phyloP scores from a whole-genome alignment of 2,888 invertebrate genomes.

The Drosophila pseudotakahashii region DNA sequence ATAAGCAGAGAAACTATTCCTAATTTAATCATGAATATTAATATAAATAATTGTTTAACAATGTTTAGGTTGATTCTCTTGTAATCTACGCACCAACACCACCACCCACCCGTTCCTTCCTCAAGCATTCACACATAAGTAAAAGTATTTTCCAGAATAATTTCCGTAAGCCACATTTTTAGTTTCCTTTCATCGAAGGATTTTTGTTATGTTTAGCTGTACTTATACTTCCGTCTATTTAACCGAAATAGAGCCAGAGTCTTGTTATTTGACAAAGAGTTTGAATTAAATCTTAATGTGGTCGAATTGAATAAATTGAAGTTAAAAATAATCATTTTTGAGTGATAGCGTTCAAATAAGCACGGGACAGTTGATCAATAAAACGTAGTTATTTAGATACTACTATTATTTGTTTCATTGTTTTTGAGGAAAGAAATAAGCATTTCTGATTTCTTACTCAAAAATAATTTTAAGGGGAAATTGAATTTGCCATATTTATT shows the following conservation, averaged over 20 bases:
- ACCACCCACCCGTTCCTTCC: constrained; percentile 18
- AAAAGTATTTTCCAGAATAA: constrained; percentile 16
- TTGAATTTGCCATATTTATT: no score
- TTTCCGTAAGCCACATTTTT: constrained; percentile 17
- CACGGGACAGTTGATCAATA: background rate
- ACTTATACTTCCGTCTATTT: constrained; percentile 62
- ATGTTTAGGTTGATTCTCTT: constrained; percentile 57
- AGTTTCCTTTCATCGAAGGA: constrained; percentile 18
- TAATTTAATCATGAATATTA: constrained; percentile 64
- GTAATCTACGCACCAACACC: constrained; percentile 31
- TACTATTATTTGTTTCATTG: background rate
- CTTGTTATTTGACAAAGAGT: constrained; percentile 48
- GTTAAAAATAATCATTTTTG: constrained; percentile 18
- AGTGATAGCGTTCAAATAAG: constrained; percentile 7
- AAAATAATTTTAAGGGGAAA: no score
- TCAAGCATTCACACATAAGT: constrained; percentile 10
- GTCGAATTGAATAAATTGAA: constrained; percentile 31
- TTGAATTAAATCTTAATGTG: constrained; percentile 24
- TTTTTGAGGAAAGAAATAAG: background rate
- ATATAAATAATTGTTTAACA: constrained; percentile 71
- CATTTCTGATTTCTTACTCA: background rate
- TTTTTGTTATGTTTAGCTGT: constrained; percentile 60
- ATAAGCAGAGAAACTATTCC: constrained; percentile 59
- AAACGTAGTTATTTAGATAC: background rate
- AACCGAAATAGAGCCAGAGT: constrained; percentile 52